A percentile compares a stretch with the other conserved stretches of the same genome.
Conservation (phyloP, 2,113 vertebrate species). For the Harpagus bidentatus region DNA sequence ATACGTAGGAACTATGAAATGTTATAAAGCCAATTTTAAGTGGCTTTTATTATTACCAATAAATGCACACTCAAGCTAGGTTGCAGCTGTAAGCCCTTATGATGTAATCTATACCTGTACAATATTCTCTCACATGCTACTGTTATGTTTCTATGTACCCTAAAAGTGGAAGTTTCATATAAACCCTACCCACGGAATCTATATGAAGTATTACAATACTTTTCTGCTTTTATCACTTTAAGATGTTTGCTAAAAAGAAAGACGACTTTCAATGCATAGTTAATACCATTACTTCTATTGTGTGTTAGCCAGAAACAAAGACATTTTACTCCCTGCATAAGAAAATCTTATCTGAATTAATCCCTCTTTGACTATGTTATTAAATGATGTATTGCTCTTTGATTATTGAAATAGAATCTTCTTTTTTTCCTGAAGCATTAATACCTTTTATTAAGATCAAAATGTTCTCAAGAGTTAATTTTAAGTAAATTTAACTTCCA, state of each 20-base stretch:
- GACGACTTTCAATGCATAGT: not conserved
- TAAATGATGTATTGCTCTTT: not conserved
- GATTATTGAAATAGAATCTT: not conserved
- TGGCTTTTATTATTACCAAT: not conserved
- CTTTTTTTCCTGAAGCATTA: not conserved
- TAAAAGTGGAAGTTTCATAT: not conserved
- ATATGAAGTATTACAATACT: not conserved
- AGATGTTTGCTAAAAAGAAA: not conserved
- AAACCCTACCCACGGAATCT: not conserved
- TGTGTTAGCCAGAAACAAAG: not conserved
- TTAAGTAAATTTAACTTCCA: not conserved
- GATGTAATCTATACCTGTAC: not conserved
- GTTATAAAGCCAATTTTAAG: not conserved
- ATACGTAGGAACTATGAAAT: not conserved
- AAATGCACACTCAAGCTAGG: not conserved
- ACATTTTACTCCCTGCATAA: not conserved
- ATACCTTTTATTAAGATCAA: not conserved
- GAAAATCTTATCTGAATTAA: not conserved
- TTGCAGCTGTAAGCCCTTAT: not conserved
- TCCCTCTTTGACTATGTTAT: not conserved
- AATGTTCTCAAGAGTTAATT: not conserved
- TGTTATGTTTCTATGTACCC: not conserved
- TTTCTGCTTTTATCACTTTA: not conserved
- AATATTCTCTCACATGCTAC: not conserved
- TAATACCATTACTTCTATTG: not conserved